Conservation (phyloP, 2,888 invertebrate genomes). For the Rhopalosiphum nymphaeae region DNA sequence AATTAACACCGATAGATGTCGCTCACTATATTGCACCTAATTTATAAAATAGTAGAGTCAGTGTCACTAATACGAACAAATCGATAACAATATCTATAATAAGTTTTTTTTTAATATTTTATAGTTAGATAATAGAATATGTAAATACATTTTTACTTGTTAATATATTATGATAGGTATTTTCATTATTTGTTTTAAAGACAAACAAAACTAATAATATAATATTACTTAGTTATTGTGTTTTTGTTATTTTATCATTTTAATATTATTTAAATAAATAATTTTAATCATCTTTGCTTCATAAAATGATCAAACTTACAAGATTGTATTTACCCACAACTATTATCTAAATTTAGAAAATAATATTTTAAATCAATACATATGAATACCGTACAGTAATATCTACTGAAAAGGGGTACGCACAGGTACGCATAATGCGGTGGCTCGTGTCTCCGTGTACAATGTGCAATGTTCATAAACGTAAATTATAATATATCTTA, state of each 20-base stretch:
- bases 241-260: not conserved
- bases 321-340: not conserved
- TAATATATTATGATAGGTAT: not conserved
- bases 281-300: not conserved
- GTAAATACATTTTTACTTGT: not conserved
- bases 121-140: not conserved
- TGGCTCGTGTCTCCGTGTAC: not conserved
- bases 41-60: not conserved
- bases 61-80: not conserved
- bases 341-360: not conserved
- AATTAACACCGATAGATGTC: conserved; percentile 6
- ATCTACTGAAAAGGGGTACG: not conserved
- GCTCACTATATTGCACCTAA: not conserved
- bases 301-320: not conserved
- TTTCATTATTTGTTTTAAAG: not conserved
- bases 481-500: not conserved
- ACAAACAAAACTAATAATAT: not conserved
- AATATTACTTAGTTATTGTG: not conserved
- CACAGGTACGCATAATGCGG: not conserved
- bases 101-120: not conserved
- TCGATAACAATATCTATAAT: not conserved
- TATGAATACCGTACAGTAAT: not conserved
- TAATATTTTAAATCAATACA: not conserved
- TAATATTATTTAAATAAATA: not conserved
- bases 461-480: not conserved